phyloP scores from a whole-genome alignment of 2,797 vertebrate genomes.

The Apogon talboti region DNA sequence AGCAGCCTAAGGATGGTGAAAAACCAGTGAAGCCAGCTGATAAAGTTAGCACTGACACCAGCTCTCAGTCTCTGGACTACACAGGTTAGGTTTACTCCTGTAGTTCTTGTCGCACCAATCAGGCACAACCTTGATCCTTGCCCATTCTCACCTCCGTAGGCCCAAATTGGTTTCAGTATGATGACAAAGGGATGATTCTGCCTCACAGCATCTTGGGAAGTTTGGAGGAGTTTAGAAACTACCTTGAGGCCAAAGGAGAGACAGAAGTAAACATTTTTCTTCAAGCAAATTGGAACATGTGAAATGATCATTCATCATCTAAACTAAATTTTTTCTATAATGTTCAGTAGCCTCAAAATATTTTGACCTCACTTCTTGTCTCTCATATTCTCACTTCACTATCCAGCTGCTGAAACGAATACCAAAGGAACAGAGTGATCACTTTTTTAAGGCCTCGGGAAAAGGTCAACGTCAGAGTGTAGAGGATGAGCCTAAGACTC shows the following conservation, averaged over 20 bases:
- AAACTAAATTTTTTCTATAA: background rate
- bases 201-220: constrained; percentile 91
- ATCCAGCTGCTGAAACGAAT: constrained; percentile 83
- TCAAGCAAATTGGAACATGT: background rate
- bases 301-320: background rate
- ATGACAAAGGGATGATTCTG: constrained; percentile 81
- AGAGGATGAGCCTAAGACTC: constrained; percentile 1
- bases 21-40: constrained; percentile 67
- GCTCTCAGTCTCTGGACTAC: constrained; percentile 51
- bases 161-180: constrained; percentile 66
- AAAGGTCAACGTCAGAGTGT: constrained; percentile 19
- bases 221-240: constrained; percentile 87
- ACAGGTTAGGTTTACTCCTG: constrained; percentile 73
- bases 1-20: constrained; percentile 49
- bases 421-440: constrained; percentile 41
- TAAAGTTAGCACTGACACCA: constrained; percentile 35
- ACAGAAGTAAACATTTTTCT: constrained; percentile 74
- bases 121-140: background rate
- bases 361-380: background rate
- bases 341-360: background rate
- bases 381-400: background rate
- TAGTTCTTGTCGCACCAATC: background rate
- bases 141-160: constrained; percentile 54
- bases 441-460: constrained; percentile 19
- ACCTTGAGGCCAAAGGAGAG: constrained; percentile 85